Base-by-base conservation (phyloP, 2,888 invertebrate genomes). In the Odontomyia ornata region DNA sequence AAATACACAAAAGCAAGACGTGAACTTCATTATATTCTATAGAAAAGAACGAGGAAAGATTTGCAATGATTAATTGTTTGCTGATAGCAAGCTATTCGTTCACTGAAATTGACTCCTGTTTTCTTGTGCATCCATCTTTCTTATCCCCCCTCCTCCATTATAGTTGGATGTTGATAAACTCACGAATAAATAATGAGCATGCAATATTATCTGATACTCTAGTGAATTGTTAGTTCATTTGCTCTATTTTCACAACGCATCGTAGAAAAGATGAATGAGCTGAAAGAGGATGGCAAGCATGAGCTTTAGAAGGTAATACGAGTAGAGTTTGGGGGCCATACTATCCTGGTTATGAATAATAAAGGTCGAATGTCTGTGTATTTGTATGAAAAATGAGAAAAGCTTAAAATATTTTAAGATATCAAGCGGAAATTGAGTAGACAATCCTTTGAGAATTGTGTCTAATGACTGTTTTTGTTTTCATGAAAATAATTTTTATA, bases 51-150 rank as follows among this genome's bases (percentile, higher is more conserved):
- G 36, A 36, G 46, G 64, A 28, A 30, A 36, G 73, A 57, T 57
- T 57, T 21, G 57, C 60, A 60, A 73, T 73, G 73, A 73, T 73
- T 73, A 73, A 73, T 73, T 73, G 43, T 36, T 73, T 73, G 57
- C 73, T 57, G 73, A 73, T 73, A 73, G 73, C 60, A 36, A 5
- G 36, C 36, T 36, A 9, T 60, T 73, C 69, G 28, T 65, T 36
- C 15, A 36, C 1, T 7, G 15, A 3, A 52, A 15, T 52, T 52
- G 52, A 4, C 27, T 27, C 28, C 1, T 25, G 1, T 7, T 13
- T 11, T 27, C 25, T 30, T 64, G 15, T 9, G 36, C 9, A 3
- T 36, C 9, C 36, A 36, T 36, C n/a, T n/a, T 36, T 36, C 36
- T 36, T 3, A 3, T 5, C 9, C 36, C 5, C 9, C 3, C 3